phyloP scores from a whole-genome alignment of 2,888 invertebrate genomes.

The Coenonympha glycerion region DNA sequence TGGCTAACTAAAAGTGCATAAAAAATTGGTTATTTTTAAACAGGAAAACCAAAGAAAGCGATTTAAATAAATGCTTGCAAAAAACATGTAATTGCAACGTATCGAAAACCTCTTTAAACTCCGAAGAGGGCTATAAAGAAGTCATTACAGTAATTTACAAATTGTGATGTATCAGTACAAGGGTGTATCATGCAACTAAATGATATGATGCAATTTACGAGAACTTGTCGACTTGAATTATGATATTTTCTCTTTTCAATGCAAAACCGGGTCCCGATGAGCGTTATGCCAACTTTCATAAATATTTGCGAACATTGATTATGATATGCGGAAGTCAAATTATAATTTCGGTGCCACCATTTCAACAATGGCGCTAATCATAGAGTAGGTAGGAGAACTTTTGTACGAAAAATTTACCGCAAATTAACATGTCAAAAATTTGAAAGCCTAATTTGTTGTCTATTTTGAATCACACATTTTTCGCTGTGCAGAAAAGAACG shows the following conservation, averaged over 20 bases:
- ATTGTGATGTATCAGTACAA: conserved; percentile 8
- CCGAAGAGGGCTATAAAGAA: not conserved
- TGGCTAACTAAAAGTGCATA: too few relatives aligned
- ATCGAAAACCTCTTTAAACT: not conserved
- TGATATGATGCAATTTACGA: conserved; percentile 7
- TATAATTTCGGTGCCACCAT: conserved; percentile 8
- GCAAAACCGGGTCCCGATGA: conserved; percentile 7
- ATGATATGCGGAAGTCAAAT: not conserved
- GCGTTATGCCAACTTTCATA: conserved; percentile 18
- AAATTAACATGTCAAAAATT: too few relatives aligned
- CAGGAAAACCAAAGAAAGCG: too few relatives aligned
- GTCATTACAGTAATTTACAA: conserved; percentile 15
- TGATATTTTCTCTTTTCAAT: conserved; percentile 14
- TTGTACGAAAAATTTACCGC: not conserved
- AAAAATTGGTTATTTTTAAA: too few relatives aligned
- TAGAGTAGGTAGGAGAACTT: not conserved
- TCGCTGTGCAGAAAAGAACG: too few relatives aligned
- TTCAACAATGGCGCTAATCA: conserved; percentile 1
- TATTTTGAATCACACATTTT: too few relatives aligned
- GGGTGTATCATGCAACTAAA: conserved; percentile 14
- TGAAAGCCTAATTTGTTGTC: too few relatives aligned
- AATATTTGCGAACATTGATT: conserved; percentile 6
- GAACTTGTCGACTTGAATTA: conserved; percentile 12
- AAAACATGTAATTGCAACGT: not conserved
- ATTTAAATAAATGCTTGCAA: too few relatives aligned